Percentiles rank a stretch among this genome's conserved stretches.
These are phyloP conservation scores for Sebastiscus tertius DNA, from an alignment of 2,797 vertebrate species.

Conservation along the genomic window DNA sequence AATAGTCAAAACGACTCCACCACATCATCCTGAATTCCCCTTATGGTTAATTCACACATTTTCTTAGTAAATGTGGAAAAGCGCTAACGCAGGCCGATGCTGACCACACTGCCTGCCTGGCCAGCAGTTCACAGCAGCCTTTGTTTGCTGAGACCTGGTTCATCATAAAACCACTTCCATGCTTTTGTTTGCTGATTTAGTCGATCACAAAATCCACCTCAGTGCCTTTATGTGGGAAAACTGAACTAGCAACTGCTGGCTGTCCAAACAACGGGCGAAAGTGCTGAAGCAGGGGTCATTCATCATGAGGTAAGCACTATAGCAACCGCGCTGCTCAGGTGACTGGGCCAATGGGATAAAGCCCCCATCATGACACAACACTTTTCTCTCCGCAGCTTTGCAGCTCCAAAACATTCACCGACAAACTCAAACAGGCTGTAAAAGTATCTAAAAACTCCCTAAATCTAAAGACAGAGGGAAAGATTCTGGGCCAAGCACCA, in stretches of 20 bases:
- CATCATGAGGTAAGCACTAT: conserved; percentile 77
- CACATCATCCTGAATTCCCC: conserved; percentile 1
- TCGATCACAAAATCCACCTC: conserved; percentile 73
- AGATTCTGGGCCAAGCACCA: background rate
- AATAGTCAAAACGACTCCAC: background rate
- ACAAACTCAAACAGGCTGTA: conserved; percentile 17
- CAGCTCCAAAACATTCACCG: conserved; percentile 9
- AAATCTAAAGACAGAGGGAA: background rate
- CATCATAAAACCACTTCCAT: conserved; percentile 78
- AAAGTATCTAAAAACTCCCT: conserved; percentile 14
- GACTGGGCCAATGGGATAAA: conserved; percentile 61
- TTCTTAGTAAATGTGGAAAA: conserved; percentile 50
- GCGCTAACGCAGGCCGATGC: conserved; percentile 37
- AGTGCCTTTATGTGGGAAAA: conserved; percentile 77
- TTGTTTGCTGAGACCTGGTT: conserved; percentile 74
- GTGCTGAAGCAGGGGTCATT: conserved; percentile 80
- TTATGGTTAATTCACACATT: conserved; percentile 23
- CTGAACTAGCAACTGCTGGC: conserved; percentile 69
- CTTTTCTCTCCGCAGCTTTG: conserved; percentile 45
- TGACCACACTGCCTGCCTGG: conserved; percentile 66
- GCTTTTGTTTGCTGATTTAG: conserved; percentile 81
- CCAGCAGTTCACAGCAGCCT: conserved; percentile 69
- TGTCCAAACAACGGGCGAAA: conserved; percentile 79
- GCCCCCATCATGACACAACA: conserved; percentile 63
- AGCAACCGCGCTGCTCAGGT: conserved; percentile 64